phyloP scores from a whole-genome alignment of 2,113 vertebrate species.

The Cottus gobio region DNA sequence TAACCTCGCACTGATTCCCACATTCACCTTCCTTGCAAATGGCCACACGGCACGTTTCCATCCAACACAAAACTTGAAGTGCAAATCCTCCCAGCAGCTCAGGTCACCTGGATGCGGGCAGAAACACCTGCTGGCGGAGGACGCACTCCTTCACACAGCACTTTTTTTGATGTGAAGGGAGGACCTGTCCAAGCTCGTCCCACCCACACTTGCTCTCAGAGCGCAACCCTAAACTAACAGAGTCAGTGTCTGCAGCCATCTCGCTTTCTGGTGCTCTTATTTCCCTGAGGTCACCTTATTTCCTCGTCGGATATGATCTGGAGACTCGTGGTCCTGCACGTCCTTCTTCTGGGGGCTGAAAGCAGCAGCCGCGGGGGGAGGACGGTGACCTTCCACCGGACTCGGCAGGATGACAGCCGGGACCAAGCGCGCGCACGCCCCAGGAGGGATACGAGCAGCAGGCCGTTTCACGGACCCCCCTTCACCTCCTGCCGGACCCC shows the following conservation, averaged over 20 bases:
- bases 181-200: constrained; percentile 51
- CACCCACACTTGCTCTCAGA: constrained; percentile 25
- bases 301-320: constrained; percentile 59
- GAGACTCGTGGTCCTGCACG: constrained; percentile 44
- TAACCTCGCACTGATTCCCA: neutral
- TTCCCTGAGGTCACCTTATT: neutral
- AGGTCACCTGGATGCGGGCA: constrained; percentile 66
- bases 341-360: constrained; percentile 40
- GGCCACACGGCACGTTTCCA: constrained; percentile 4
- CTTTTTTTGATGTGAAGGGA: constrained; percentile 72
- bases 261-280: neutral
- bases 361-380: constrained; percentile 29
- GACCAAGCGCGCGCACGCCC: constrained; percentile 29
- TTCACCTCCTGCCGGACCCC: constrained; percentile 73
- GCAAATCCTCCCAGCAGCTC: constrained; percentile 25
- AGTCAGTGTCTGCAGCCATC: constrained; percentile 13
- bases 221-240: neutral
- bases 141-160: constrained; percentile 63
- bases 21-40: neutral
- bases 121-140: constrained; percentile 56
- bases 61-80: neutral
- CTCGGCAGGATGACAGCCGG: constrained; percentile 32
- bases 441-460: constrained; percentile 60
- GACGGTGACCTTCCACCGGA: constrained; percentile 64
- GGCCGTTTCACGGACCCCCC: constrained; percentile 34